Base-by-base conservation (phyloP, 92 coral and sea anemone species). In the Metridium senile region DNA sequence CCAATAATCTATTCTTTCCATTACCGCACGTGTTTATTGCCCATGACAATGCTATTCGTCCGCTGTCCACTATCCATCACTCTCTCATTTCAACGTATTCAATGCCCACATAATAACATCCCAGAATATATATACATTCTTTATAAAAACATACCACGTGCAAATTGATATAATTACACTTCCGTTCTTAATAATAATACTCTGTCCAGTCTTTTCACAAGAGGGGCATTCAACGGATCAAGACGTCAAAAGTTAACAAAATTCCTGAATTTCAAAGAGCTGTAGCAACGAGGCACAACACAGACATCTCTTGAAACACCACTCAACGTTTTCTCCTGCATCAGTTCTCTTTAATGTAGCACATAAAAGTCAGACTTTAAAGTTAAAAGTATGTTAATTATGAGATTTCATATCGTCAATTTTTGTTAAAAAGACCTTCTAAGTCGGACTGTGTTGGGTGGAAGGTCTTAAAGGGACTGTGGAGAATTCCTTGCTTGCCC, bases 61-160 rank as follows among this genome's bases (percentile, higher is more conserved):
- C 74, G 45, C 76, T 74, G 23, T 21, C 59, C 59, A 54, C 59
- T 54, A 54, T 85, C 79, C 61, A 54, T 59, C 73, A 69, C 59
- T 78, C 30, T 67, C 81, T 81, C 65, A 76, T 76, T 81, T 68
- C 53, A 72, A 69, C 74, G 49, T 80, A 70, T 54, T 19, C 71
- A 74, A 66, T 28, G 26, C 58, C 30, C 29, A 43, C 25, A 78
- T 91, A 89, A 91, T 89, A 81, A 69, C n/a, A 82, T 30, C 62
- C 79, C 74, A 79, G 90, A 85, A 89, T 92, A 84, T 74, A 85
- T 85, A 79, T 91, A 85, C 89, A 4, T 58, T 75, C 67, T 82
- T 81, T 65, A 68, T 43, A n/a, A n/a, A n/a, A n/a, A n/a, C 71
- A 85, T 81, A 85, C 77, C 97, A 91, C 97, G 93, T 91, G 97